Percentiles rank a stretch among this genome's conserved stretches.
Conservation (phyloP, 2,113 vertebrate species). For the Neolamprologus modestus region DNA sequence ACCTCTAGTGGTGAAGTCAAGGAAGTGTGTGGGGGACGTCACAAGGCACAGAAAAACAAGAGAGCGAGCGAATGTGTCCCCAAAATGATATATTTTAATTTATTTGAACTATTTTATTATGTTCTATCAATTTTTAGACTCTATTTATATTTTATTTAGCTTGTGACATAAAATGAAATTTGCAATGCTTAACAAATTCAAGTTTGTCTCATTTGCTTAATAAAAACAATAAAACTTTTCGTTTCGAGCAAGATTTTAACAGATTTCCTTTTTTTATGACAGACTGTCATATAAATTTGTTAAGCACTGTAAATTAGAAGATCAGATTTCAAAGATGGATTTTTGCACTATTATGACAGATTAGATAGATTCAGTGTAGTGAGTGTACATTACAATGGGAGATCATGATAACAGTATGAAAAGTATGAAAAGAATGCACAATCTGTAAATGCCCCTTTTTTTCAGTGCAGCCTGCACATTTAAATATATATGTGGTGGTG, state of each 20-base stretch:
- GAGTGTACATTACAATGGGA: not conserved
- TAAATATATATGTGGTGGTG: not conserved
- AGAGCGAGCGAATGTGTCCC: not conserved
- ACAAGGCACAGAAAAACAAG: not conserved
- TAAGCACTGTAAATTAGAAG: not conserved
- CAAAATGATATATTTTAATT: not conserved
- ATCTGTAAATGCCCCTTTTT: not conserved
- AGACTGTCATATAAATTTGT: not conserved
- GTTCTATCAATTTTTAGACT: not conserved
- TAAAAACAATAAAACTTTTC: not conserved
- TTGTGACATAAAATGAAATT: not conserved
- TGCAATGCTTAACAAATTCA: not conserved
- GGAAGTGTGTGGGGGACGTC: not conserved
- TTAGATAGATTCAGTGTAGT: not conserved
- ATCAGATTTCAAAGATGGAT: not conserved
- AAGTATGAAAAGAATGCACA: not conserved
- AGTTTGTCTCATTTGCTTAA: not conserved
- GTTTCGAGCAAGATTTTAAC: not conserved
- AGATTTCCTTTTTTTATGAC: not conserved
- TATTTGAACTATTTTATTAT: not conserved
- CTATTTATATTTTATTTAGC: not conserved
- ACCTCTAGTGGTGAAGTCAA: constrained; percentile 14
- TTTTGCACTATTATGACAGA: not conserved
- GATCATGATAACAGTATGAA: not conserved
- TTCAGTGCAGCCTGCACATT: not conserved